Evolutionary conservation across 2,113 vertebrate genomes (phyloP).

Genomic region (Glareola pratincola): DNA sequence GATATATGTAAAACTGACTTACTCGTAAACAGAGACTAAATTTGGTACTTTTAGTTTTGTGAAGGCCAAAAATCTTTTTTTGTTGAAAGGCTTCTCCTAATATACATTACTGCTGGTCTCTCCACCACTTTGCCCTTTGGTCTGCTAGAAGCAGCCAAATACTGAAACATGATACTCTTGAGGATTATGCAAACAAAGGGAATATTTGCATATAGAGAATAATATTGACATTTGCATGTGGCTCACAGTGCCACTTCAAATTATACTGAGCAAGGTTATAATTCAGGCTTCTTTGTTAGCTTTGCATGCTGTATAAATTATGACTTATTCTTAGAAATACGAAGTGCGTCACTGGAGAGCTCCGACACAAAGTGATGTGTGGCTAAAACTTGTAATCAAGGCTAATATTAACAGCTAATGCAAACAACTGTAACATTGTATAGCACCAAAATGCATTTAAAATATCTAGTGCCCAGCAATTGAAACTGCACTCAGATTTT

Average conservation of each 20-base stretch:
- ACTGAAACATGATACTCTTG: not conserved
- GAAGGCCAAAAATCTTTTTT: not conserved
- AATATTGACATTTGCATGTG: not conserved
- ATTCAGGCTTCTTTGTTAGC: not conserved
- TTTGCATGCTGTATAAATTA: not conserved
- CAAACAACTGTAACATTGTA: not conserved
- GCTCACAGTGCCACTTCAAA: not conserved
- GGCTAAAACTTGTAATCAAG: not conserved
- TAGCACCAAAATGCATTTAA: not conserved
- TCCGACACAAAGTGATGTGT: not conserved
- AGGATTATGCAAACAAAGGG: not conserved
- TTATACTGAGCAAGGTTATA: not conserved
- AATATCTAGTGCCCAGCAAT: not conserved
- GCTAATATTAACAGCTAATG: not conserved
- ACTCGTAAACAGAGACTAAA: not conserved
- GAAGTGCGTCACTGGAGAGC: not conserved
- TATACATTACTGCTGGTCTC: not conserved
- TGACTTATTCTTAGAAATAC: not conserved
- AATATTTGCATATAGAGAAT: slow-evolving; percentile 10
- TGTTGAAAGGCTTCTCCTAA: not conserved
- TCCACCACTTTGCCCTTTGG: not conserved
- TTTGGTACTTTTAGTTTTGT: not conserved
- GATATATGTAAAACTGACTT: not conserved
- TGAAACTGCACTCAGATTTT: not conserved
- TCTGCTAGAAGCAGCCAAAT: not conserved